A percentile compares a stretch with the other conserved stretches of the same genome.
Evolutionary conservation across 2,113 vertebrate genomes (phyloP).

Genomic region (Alethe diademata): DNA sequence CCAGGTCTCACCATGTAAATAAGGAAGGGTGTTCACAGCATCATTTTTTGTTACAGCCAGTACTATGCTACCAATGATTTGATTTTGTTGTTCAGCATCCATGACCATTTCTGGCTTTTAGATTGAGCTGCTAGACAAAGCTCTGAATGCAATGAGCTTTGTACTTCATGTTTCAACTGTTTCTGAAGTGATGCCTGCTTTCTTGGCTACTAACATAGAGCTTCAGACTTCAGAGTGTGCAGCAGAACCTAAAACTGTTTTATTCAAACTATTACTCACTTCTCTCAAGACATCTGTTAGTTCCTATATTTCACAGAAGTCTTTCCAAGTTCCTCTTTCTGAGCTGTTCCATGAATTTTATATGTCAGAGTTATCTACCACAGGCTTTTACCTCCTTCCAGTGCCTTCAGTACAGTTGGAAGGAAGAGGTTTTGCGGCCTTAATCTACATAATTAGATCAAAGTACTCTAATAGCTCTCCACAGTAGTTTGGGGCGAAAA

Average conservation of each 20-base stretch:
- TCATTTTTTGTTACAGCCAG: neutral
- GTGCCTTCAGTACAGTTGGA: neutral
- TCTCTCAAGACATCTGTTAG: slow-evolving; percentile 4
- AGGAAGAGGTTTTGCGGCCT: neutral
- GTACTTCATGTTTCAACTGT: neutral
- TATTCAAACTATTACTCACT: slow-evolving; percentile 3
- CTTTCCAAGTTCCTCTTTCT: neutral
- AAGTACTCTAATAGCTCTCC: neutral
- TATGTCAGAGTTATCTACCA: neutral
- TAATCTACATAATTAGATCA: neutral
- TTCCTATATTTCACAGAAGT: neutral
- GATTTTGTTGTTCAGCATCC: neutral
- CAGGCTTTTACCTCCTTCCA: neutral
- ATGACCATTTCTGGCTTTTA: neutral
- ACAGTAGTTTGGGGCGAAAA: neutral
- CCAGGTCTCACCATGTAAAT: neutral
- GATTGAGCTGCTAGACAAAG: neutral
- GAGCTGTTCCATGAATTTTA: neutral
- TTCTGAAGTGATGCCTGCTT: neutral
- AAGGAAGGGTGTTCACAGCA: neutral
- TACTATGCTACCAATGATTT: neutral
- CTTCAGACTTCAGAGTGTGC: neutral
- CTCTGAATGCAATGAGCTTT: neutral
- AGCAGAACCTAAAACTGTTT: neutral
- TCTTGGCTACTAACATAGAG: neutral